These are phyloP conservation scores for Stenolophus ochropezus DNA, from an alignment of 2,888 invertebrate genomes.

Conservation along the genomic window DNA sequence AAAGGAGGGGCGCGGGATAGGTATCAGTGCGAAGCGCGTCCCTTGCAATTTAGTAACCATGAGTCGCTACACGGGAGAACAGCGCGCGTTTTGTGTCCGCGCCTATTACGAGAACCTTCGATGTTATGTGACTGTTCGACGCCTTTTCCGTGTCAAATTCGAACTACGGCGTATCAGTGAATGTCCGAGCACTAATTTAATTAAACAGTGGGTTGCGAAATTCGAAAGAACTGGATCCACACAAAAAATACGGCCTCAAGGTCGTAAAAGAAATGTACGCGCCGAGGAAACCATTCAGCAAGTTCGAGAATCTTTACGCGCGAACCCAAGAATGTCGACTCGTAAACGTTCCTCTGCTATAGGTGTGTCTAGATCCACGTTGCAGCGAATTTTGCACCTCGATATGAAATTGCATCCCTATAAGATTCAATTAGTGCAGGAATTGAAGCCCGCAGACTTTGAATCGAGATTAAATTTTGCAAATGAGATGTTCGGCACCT, in stretches of 20 bases:
- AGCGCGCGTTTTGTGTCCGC: too few relatives aligned
- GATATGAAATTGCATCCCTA: conserved; percentile 61
- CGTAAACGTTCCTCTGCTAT: conserved; percentile 58
- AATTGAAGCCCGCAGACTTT: conserved; percentile 57
- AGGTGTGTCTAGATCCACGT: conserved; percentile 43
- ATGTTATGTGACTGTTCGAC: too few relatives aligned
- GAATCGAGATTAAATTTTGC: neutral
- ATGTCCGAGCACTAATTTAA: too few relatives aligned
- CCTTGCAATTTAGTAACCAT: too few relatives aligned
- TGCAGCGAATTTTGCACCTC: conserved; percentile 47
- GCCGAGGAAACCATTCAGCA: neutral
- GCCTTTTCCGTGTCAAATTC: conserved; percentile 26
- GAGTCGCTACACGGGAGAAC: too few relatives aligned
- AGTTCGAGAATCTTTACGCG: conserved; percentile 25
- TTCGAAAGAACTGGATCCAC: conserved; percentile 48
- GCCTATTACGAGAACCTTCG: too few relatives aligned
- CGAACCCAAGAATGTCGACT: conserved; percentile 43
- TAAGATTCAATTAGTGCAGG: conserved; percentile 61
- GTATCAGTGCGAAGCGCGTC: too few relatives aligned
- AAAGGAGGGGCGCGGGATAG: too few relatives aligned
- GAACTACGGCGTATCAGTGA: conserved; percentile 48
- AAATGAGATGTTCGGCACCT: too few relatives aligned
- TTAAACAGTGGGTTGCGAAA: conserved; percentile 58
- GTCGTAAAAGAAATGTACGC: neutral
- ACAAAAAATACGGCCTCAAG: conserved; percentile 33